These are phyloP conservation scores for Chaetogeoica ovagalla DNA, from an alignment of 2,888 invertebrate genomes.

Conservation along the genomic window DNA sequence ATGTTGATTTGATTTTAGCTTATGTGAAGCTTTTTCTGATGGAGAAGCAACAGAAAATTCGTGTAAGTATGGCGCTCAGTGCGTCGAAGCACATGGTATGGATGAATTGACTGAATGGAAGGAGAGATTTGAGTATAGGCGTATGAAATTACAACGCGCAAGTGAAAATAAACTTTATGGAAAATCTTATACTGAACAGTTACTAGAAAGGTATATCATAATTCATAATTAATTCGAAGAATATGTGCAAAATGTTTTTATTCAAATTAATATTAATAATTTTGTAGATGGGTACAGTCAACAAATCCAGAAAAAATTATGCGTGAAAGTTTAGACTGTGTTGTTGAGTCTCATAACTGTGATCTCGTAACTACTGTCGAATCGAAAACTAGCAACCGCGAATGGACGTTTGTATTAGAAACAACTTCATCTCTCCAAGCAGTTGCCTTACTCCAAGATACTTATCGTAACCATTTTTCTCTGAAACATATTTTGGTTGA, in stretches of 20 bases:
- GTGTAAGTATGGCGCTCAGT: constrained; percentile 72
- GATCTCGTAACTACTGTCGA: constrained; percentile 67
- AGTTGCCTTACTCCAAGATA: constrained; percentile 71
- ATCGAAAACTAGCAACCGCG: constrained; percentile 66
- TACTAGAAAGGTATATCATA: constrained; percentile 64
- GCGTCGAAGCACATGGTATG: constrained; percentile 74
- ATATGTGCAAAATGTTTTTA: not conserved
- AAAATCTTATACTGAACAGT: constrained; percentile 65
- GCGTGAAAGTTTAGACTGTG: constrained; percentile 66
- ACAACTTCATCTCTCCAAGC: constrained; percentile 65
- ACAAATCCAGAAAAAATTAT: constrained; percentile 68
- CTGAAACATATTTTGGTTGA: constrained; percentile 58
- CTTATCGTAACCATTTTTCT: constrained; percentile 70
- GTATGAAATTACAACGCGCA: constrained; percentile 67
- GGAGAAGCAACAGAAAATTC: constrained; percentile 61
- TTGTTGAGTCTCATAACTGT: constrained; percentile 66
- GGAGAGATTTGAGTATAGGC: constrained; percentile 70
- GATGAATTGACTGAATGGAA: constrained; percentile 76
- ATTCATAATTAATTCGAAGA: not conserved
- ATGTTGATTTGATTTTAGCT: constrained; percentile 41
- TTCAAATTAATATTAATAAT: not conserved
- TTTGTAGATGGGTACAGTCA: constrained; percentile 63
- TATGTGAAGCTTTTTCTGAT: constrained; percentile 54
- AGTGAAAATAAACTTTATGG: constrained; percentile 72
- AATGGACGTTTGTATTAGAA: constrained; percentile 67